Conservation (phyloP, 2,888 invertebrate genomes). For the Lucinisca nassula region DNA sequence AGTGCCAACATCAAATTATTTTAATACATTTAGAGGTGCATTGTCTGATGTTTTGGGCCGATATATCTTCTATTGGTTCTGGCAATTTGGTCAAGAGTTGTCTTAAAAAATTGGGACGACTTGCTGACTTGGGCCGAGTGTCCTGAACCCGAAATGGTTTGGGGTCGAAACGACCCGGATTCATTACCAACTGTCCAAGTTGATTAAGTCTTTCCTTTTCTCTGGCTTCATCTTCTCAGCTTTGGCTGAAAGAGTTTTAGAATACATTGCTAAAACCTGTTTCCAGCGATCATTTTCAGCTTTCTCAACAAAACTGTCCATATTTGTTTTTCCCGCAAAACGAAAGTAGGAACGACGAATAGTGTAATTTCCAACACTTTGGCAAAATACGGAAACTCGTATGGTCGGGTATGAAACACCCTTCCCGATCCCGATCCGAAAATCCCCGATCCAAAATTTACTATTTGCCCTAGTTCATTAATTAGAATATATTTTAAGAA, state of each 20-base stretch:
- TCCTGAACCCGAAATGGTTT: neutral
- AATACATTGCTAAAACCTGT: constrained; percentile 19
- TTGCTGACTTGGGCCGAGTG: no score
- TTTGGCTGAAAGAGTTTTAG: constrained; percentile 9
- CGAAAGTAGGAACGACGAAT: neutral
- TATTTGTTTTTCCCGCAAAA: neutral
- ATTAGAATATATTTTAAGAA: no score
- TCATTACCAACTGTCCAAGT: constrained; percentile 62
- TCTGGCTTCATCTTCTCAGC: constrained; percentile 63
- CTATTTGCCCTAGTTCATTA: no score
- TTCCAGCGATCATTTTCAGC: constrained; percentile 11
- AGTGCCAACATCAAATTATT: no score
- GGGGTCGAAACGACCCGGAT: no score
- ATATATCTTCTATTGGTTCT: neutral
- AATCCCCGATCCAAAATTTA: no score
- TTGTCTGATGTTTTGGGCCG: neutral
- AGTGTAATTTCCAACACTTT: neutral
- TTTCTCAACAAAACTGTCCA: neutral
- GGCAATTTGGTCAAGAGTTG: neutral
- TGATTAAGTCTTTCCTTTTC: constrained; percentile 58
- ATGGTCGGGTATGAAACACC: no score
- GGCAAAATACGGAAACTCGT: no score
- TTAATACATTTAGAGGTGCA: neutral
- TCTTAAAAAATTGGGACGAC: neutral
- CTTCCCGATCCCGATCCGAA: no score